Evolutionary conservation across 2,888 invertebrate genomes (phyloP).

Genomic region (Scaptomyza cyrtandrae): DNA sequence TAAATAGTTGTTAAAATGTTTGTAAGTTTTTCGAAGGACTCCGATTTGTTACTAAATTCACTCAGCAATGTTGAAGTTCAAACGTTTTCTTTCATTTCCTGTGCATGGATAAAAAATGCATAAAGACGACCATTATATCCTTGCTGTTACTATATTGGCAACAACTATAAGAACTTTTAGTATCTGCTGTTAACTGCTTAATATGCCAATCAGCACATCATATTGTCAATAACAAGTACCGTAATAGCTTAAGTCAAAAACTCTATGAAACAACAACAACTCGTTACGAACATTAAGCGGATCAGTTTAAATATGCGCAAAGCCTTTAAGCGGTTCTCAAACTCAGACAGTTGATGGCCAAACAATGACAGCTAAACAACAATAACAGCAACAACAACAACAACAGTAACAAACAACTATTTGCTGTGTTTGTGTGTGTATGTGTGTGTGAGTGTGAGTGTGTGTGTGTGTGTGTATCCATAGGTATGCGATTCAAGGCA

Average conservation of each 20-base stretch:
- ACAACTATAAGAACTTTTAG: not conserved
- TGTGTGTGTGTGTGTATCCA: constrained; percentile 18
- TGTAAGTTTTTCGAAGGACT: not conserved
- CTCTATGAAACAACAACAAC: constrained; percentile 27
- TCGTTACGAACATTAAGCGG: constrained; percentile 46
- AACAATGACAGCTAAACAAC: constrained; percentile 54
- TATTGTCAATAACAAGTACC: constrained; percentile 36
- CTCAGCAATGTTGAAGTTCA: not conserved
- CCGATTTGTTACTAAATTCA: not conserved
- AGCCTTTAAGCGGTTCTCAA: constrained; percentile 70
- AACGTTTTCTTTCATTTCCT: not conserved
- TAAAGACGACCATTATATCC: not conserved
- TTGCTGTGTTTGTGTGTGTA: constrained; percentile 26
- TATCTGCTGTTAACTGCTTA: constrained; percentile 14
- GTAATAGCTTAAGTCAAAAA: constrained; percentile 14
- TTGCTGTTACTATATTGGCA: not conserved
- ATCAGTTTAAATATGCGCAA: constrained; percentile 63
- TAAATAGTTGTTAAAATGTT: too few species aligned
- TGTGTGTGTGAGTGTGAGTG: not conserved
- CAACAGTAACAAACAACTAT: constrained; percentile 46
- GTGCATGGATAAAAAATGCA: not conserved
- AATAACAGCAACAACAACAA: constrained; percentile 13
- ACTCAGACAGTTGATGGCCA: constrained; percentile 59
- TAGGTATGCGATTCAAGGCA: constrained; percentile 73
- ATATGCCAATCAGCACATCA: constrained; percentile 50